These are phyloP conservation scores for Buteo buteo DNA, from an alignment of 2,113 vertebrate species.

Conservation along the genomic window DNA sequence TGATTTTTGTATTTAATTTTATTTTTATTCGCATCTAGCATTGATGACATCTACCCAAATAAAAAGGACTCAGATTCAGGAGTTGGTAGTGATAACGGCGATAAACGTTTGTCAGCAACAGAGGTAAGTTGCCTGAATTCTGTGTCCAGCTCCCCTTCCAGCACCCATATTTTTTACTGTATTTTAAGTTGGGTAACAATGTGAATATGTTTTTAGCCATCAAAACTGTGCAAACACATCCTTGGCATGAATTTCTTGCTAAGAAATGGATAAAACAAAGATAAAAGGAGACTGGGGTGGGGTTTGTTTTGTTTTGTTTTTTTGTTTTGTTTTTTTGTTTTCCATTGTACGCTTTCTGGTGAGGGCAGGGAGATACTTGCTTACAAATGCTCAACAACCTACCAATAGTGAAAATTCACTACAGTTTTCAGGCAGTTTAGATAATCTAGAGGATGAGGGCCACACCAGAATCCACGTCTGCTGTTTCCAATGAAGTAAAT, in stretches of 20 bases:
- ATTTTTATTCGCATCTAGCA: constrained; percentile 56
- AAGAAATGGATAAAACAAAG: not conserved
- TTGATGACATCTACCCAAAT: constrained; percentile 84
- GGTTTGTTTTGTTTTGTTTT: not conserved
- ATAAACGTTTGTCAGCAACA: constrained; percentile 91
- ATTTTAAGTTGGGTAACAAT: not conserved
- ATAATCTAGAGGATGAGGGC: not conserved
- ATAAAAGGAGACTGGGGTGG: not conserved
- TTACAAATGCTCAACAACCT: not conserved
- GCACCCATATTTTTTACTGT: not conserved
- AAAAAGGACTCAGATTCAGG: constrained; percentile 96
- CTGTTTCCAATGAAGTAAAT: not conserved
- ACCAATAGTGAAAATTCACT: not conserved
- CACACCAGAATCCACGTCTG: not conserved
- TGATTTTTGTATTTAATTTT: not conserved
- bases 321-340: not conserved
- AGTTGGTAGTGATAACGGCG: constrained; percentile 92
- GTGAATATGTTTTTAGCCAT: not conserved
- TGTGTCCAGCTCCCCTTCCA: not conserved
- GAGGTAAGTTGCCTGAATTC: constrained; percentile 76
- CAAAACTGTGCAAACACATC: not conserved
- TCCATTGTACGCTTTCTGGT: accelerated
- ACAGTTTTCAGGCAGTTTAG: not conserved
- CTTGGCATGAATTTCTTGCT: not conserved
- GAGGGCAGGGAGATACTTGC: not conserved